Percentiles rank a stretch among this genome's conserved stretches.
These are phyloP conservation scores for Nylanderia fulva DNA, from an alignment of 1,140 invertebrate genomes.

Conservation along the genomic window DNA sequence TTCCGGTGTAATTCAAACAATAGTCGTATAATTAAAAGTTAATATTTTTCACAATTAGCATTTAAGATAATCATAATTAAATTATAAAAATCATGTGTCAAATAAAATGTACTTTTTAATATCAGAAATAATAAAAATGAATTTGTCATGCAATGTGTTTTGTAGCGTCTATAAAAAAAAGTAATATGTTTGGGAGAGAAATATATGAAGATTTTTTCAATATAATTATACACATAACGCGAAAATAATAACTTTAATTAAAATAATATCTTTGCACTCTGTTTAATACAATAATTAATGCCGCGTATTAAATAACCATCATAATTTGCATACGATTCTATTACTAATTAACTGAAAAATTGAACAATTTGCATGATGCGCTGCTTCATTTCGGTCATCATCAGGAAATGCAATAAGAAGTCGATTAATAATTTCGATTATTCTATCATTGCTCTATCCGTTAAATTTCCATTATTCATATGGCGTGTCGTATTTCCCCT, in stretches of 20 bases:
- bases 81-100: not conserved
- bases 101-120: not conserved
- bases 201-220: too few relatives aligned
- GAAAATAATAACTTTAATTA: not conserved
- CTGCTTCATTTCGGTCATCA: not conserved
- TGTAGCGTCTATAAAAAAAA: too few relatives aligned
- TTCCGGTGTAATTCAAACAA: not conserved
- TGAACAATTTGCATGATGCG: not conserved
- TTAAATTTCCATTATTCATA: not conserved
- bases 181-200: too few relatives aligned
- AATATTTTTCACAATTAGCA: not conserved
- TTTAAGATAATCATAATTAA: not conserved
- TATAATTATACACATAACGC: not conserved
- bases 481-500: conserved; percentile 27
- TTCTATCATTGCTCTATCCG: not conserved
- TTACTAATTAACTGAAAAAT: conserved; percentile 4
- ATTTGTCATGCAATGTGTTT: too few relatives aligned
- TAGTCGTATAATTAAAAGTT: not conserved
- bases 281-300: not conserved
- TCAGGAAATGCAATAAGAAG: not conserved
- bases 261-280: not conserved
- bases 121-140: not conserved
- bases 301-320: not conserved
- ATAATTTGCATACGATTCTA: not conserved
- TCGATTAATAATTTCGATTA: not conserved